Evolutionary conservation across 2,113 vertebrate species (phyloP), one percentile per base, ranked within the genome.

Genomic region (Equus przewalskii): DNA sequence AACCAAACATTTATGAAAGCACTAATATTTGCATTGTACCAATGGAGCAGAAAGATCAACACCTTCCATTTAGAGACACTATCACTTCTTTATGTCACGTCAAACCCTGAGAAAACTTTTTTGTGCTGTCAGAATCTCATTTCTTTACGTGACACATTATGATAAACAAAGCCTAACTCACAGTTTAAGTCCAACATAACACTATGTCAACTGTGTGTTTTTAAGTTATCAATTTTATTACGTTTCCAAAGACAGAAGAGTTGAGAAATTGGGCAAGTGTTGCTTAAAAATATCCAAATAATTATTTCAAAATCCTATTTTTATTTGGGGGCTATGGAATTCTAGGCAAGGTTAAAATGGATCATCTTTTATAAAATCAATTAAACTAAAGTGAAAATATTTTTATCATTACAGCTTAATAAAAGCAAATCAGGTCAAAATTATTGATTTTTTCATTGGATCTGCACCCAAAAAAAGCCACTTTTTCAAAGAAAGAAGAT

Each of bases 381-480:
- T 44, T 28, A 80, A 93, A 73, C 19, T 79, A 75, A 84, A 81
- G 64, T 12, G 44, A 56, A 85, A 64, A 11, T 6, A 22, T 54
- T 92, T 87, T 92, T 64, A 62, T 69, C 51, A 72, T 89, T 58
- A 69, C 64, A 24, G 7, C 8, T 83, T 93, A 60, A 93, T 58
- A 79, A 94, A 91, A 58, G 58, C n/a, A 56, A 89, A 89, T 36
- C 21, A 62, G 49, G 30, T 81, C n/a, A 96, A 96, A 96, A 96
- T 9, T 16, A 70, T 5, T 14, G 1, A 36, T 33, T 72, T 78
- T n/a, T 89, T 88, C 22, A 46, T 51, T 79, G 70, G 13, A 46
- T 46, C 9, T 82, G 6, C 14, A 65, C 18, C 3, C 22, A 36
- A 76, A 33, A 30, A 36, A 60, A 80, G 51, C 8, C 46, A 96